Percentiles rank a stretch among this genome's conserved stretches.
Conservation (phyloP, 2,113 vertebrate genomes). For the Python bivittatus region DNA sequence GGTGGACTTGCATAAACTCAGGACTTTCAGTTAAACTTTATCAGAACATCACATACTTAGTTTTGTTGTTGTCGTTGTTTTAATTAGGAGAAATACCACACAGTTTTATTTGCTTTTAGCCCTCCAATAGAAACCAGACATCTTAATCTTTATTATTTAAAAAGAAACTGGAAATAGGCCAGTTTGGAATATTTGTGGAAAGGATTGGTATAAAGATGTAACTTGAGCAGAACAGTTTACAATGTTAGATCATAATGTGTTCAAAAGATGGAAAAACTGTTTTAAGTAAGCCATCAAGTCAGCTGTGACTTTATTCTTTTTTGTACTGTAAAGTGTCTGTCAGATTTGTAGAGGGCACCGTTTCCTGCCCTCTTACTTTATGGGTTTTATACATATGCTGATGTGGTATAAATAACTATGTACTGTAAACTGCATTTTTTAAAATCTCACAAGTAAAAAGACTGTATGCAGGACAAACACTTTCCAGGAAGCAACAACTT, state of each 20-base stretch:
- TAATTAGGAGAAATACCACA: conserved; percentile 12
- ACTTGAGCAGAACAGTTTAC: conserved; percentile 51
- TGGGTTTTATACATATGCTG: conserved; percentile 57
- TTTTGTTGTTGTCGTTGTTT: conserved; percentile 11
- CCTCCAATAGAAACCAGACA: conserved; percentile 32
- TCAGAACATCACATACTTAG: conserved; percentile 14
- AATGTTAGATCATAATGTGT: conserved; percentile 41
- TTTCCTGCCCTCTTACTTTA: conserved; percentile 60
- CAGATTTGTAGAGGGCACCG: conserved; percentile 52
- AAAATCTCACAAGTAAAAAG: conserved; percentile 62
- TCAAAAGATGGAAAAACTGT: conserved; percentile 38
- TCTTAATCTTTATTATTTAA: conserved; percentile 49
- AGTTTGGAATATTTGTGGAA: conserved; percentile 41
- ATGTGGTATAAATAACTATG: conserved; percentile 63
- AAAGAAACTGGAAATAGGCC: conserved; percentile 21
- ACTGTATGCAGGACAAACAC: conserved; percentile 61
- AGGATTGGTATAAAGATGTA: conserved; percentile 35
- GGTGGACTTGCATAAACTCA: conserved; percentile 44
- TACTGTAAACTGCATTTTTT: conserved; percentile 73
- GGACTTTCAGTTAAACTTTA: conserved; percentile 37
- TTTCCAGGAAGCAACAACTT: conserved; percentile 67
- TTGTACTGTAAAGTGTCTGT: conserved; percentile 59
- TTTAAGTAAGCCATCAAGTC: conserved; percentile 57
- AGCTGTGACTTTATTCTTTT: conserved; percentile 57
- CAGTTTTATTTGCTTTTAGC: conserved; percentile 51